Evolutionary conservation across 2,888 invertebrate species (phyloP).

Genomic region (Taphrorychus bicolor): DNA sequence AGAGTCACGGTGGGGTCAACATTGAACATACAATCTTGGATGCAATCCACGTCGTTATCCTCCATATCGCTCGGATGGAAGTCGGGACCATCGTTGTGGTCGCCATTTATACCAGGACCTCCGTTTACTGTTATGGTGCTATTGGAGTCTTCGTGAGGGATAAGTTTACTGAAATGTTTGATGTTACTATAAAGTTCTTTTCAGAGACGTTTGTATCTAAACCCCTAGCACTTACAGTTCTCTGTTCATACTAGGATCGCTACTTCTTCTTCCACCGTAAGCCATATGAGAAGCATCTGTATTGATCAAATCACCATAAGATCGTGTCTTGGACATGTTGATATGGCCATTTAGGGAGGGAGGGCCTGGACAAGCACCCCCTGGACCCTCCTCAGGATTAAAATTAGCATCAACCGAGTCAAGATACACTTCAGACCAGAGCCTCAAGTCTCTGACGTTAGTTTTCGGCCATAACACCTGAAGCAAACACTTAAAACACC

Average conservation of each 20-base stretch:
- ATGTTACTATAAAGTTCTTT: too few species aligned
- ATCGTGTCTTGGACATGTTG: slow-evolving; percentile 80
- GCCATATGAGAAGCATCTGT: slow-evolving; percentile 60
- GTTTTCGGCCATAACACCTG: slow-evolving; percentile 88
- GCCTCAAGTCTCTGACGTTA: slow-evolving; percentile 79
- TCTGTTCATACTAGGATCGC: slow-evolving; percentile 83
- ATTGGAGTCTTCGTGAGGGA: slow-evolving; percentile 13
- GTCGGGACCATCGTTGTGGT: slow-evolving; percentile 31
- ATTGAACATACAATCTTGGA: slow-evolving; percentile 55
- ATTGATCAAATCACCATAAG: slow-evolving; percentile 82
- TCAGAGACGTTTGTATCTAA: neutral
- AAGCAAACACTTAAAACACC: slow-evolving; percentile 2
- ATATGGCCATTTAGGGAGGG: slow-evolving; percentile 54
- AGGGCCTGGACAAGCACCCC: slow-evolving; percentile 52
- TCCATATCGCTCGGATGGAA: slow-evolving; percentile 47
- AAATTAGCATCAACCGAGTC: slow-evolving; percentile 61
- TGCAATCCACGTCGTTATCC: slow-evolving; percentile 36
- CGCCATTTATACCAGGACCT: neutral
- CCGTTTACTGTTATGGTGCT: neutral
- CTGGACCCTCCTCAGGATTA: slow-evolving; percentile 52
- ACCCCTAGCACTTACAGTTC: slow-evolving; percentile 67
- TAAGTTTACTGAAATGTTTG: slow-evolving; percentile 29
- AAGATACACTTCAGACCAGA: slow-evolving; percentile 89
- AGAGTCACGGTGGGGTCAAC: slow-evolving; percentile 33
- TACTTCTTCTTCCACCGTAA: slow-evolving; percentile 75